These are phyloP conservation scores for Mycalesis mineus DNA, from an alignment of 2,888 invertebrate species.

Conservation along the genomic window DNA sequence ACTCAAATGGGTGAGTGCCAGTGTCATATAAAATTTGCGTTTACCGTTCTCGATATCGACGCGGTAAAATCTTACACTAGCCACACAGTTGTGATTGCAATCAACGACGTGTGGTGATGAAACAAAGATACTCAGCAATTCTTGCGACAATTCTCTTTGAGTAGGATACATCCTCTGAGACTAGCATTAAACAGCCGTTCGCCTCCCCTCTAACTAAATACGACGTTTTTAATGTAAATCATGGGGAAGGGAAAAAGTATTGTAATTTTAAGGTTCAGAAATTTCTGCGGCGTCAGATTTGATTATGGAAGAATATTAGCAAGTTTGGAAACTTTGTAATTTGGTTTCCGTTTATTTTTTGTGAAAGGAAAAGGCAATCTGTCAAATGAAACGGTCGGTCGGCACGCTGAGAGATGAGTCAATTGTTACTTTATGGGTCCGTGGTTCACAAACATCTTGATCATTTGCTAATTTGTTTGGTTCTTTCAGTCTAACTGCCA, in stretches of 20 bases:
- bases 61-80: too few species aligned
- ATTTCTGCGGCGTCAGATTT: slow-evolving; percentile 9
- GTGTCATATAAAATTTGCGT: too few species aligned
- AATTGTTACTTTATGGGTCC: too few species aligned
- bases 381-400: slow-evolving; percentile 4
- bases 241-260: slow-evolving; percentile 7
- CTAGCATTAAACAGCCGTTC: slow-evolving; percentile 10
- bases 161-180: slow-evolving; percentile 10
- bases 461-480: too few species aligned
- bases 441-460: too few species aligned
- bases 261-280: slow-evolving; percentile 13
- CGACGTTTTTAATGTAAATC: slow-evolving; percentile 13
- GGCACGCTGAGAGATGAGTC: too few species aligned
- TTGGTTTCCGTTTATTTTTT: slow-evolving; percentile 4
- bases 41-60: too few species aligned
- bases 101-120: too few species aligned
- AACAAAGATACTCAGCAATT: background rate
- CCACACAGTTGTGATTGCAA: too few species aligned
- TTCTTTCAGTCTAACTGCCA: too few species aligned
- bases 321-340: slow-evolving; percentile 11
- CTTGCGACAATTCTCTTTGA: background rate
- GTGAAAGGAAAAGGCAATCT: slow-evolving; percentile 3
- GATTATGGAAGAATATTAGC: slow-evolving; percentile 16
- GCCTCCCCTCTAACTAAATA: slow-evolving; percentile 9
- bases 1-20: too few species aligned